Evolutionary conservation across 2,888 invertebrate genomes (phyloP), one percentile per base, ranked within the genome.

Genomic region (Pheosia tremula): DNA sequence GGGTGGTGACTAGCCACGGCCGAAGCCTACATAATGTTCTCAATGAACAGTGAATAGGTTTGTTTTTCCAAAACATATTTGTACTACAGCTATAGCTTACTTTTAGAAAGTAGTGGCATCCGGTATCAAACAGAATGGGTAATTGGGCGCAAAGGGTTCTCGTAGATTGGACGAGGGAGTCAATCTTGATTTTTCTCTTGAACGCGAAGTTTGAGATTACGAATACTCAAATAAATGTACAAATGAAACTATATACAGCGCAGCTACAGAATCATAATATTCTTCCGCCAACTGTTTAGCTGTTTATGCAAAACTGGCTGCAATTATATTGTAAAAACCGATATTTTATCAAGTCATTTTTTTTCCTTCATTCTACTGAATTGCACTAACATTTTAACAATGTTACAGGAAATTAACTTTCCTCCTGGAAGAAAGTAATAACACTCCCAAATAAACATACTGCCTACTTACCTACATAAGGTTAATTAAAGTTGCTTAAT

Each of bases 71-170:
- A 55, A 36, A 55, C 8, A 3, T 39, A 13, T 38, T 39, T 55
- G 3, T 7, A 39, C n/a, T 11, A 38, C 8, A 55, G 38, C 55
- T 53, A 24, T 24, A 62, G 59, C 59, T 13, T 54, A 66, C 62
- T 66, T 69, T 69, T 67, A 72, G 75, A 72, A 71, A 74, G 69
- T 64, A 64, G 58, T 59, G 54, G 60, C 67, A 58, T 57, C 67
- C 65, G 60, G 60, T 58, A 61, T 60, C 64, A 69, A 63, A 67
- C n/a, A 63, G 56, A 60, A 63, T 59, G 65, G 63, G 66, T 62
- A 69, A 66, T 70, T 66, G 66, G 60, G 62, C 57, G 60, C 56
- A 52, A 62, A 47, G 62, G 59, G 61, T 57, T 38, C 58, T 55
- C 54, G n/a, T 55, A 45, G 61, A 55, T 39, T 55, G 55, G 39